These are phyloP conservation scores for Agapornis canus DNA, from an alignment of 2,797 vertebrate species.

Conservation along the genomic window DNA sequence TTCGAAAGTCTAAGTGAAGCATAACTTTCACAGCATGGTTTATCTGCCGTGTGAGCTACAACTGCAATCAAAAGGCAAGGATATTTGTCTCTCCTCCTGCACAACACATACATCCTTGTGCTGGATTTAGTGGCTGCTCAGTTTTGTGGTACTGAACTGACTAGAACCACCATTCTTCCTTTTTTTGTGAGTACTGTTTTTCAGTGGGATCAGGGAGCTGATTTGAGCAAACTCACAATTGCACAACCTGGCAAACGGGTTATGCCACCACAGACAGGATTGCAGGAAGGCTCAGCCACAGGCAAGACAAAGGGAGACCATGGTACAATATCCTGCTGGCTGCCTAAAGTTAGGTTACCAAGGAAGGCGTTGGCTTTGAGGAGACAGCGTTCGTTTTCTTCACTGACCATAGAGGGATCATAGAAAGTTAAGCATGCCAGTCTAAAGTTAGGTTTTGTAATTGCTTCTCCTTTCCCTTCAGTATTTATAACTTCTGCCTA, in stretches of 20 bases:
- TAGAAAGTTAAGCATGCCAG: not conserved
- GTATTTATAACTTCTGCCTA: not conserved
- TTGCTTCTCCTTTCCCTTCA: not conserved
- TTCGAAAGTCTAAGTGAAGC: not conserved
- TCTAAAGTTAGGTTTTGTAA: not conserved
- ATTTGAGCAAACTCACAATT: not conserved
- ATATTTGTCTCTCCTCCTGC: not conserved
- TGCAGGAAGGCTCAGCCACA: not conserved
- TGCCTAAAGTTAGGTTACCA: not conserved
- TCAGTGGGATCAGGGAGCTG: not conserved
- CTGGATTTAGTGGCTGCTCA: not conserved
- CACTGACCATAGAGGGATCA: not conserved
- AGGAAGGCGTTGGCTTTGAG: not conserved
- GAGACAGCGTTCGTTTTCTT: not conserved
- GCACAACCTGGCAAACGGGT: accelerated
- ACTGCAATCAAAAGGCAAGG: not conserved
- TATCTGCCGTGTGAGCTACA: not conserved
- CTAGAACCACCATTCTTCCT: accelerated
- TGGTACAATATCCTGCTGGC: not conserved
- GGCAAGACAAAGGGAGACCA: accelerated
- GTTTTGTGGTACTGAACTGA: not conserved
- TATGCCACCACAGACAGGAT: not conserved
- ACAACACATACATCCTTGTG: not conserved
- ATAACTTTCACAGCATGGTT: not conserved
- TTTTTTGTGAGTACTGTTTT: not conserved